These are phyloP conservation scores for Tachina grossa DNA, from an alignment of 2,888 invertebrate species.

Conservation along the genomic window DNA sequence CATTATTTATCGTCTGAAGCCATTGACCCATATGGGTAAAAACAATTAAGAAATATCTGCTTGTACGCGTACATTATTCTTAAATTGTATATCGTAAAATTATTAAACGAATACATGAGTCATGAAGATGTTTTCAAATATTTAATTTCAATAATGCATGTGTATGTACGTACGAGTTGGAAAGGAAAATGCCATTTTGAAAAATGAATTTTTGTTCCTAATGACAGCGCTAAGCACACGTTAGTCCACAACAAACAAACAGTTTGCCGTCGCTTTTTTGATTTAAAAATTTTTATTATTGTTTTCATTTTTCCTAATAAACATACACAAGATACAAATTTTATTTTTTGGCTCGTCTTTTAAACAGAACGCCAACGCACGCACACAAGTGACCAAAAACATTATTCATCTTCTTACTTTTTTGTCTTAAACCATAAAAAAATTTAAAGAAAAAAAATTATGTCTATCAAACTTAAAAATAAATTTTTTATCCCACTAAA, in stretches of 20 bases:
- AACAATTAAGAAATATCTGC: slow-evolving; percentile 43
- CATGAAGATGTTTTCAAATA: slow-evolving; percentile 29
- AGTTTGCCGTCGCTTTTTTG: slow-evolving; percentile 22
- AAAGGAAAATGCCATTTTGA: slow-evolving; percentile 38
- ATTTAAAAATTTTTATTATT: slow-evolving; percentile 41
- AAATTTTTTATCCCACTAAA: slow-evolving; percentile 38
- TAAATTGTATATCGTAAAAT: not conserved
- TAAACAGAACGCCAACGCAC: slow-evolving; percentile 63
- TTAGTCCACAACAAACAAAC: slow-evolving; percentile 29
- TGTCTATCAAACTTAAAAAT: slow-evolving; percentile 62
- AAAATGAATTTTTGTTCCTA: slow-evolving; percentile 39
- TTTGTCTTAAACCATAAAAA: slow-evolving; percentile 4
- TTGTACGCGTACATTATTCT: not conserved
- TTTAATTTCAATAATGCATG: not conserved
- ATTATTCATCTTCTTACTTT: slow-evolving; percentile 63
- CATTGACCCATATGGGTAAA: slow-evolving; percentile 55
- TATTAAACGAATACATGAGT: slow-evolving; percentile 45
- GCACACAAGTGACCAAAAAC: slow-evolving; percentile 14
- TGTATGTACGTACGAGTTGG: not conserved
- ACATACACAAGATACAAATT: slow-evolving; percentile 3
- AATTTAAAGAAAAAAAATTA: slow-evolving; percentile 8
- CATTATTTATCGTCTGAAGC: slow-evolving; percentile 23
- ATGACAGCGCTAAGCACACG: slow-evolving; percentile 42
- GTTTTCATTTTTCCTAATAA: slow-evolving; percentile 44
- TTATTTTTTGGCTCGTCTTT: slow-evolving; percentile 59